Evolutionary conservation across 35 echinoderm and acorn worm species (phyloP).

Genomic region (Ophiothrix spiculata): DNA sequence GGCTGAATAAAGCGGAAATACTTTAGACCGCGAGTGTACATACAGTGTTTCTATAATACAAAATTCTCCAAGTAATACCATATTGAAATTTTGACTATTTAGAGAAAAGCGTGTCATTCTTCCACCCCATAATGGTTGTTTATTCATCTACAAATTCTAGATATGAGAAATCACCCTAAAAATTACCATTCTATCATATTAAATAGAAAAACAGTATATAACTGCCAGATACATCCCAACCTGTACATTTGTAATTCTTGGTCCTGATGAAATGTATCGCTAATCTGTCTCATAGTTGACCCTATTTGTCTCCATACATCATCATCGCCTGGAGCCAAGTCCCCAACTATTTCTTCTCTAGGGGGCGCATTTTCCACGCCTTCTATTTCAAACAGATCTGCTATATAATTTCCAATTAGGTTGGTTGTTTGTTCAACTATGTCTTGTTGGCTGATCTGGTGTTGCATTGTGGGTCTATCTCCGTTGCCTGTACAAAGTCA

Average conservation of each 20-base stretch:
- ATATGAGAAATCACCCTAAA: too few relatives aligned
- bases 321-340: slow-evolving; percentile 19
- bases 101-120: too few relatives aligned
- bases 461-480: background rate
- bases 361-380: slow-evolving; percentile 61
- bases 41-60: too few relatives aligned
- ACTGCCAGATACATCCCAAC: too few relatives aligned
- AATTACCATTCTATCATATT: too few relatives aligned
- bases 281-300: slow-evolving; percentile 59
- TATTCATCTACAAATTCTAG: too few relatives aligned
- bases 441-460: slow-evolving; percentile 72
- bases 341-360: slow-evolving; percentile 36
- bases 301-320: slow-evolving; percentile 78
- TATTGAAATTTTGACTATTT: too few relatives aligned
- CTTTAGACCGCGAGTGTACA: too few relatives aligned
- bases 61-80: too few relatives aligned
- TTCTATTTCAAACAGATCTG: slow-evolving; percentile 71
- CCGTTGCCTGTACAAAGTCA: background rate
- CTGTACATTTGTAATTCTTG: background rate
- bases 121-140: too few relatives aligned
- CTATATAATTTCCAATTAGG: slow-evolving; percentile 70
- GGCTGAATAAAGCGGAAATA: too few relatives aligned
- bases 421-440: slow-evolving; percentile 65
- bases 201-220: too few relatives aligned
- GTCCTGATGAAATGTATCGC: slow-evolving; percentile 68